Percentiles rank a stretch among this genome's conserved stretches.
These are phyloP conservation scores for Apogon hyalosoma DNA, from an alignment of 2,797 vertebrate species.

Conservation along the genomic window DNA sequence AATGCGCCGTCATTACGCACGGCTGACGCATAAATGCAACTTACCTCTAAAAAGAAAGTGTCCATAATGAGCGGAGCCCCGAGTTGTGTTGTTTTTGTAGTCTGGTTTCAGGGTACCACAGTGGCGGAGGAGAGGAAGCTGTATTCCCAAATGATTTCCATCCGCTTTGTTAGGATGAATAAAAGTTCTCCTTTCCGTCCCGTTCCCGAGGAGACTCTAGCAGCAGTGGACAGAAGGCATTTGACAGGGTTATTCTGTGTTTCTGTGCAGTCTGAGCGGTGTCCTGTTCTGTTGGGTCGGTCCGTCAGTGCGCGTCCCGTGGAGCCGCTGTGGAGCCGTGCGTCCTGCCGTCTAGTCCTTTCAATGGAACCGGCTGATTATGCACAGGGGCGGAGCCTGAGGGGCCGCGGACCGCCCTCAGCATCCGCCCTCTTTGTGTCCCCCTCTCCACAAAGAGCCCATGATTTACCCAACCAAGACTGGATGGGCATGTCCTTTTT, in stretches of 20 bases:
- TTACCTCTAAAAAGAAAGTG: slow-evolving; percentile 75
- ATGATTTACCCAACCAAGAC: not conserved
- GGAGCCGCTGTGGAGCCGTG: slow-evolving; percentile 26
- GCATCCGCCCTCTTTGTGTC: slow-evolving; percentile 71
- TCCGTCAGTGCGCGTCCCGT: slow-evolving; percentile 26
- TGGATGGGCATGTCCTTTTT: slow-evolving; percentile 14
- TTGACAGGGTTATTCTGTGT: not conserved
- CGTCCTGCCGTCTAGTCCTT: slow-evolving; percentile 53
- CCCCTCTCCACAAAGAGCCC: slow-evolving; percentile 22
- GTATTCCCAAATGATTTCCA: slow-evolving; percentile 70
- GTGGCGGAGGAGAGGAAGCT: slow-evolving; percentile 62
- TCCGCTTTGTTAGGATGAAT: slow-evolving; percentile 48
- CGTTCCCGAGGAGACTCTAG: not conserved
- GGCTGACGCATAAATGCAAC: not conserved
- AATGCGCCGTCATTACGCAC: accelerated
- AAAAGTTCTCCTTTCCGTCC: slow-evolving; percentile 14
- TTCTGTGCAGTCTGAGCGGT: slow-evolving; percentile 4
- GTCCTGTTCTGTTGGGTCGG: not conserved
- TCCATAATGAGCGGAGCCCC: slow-evolving; percentile 64
- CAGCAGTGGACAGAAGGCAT: slow-evolving; percentile 30
- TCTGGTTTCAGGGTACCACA: slow-evolving; percentile 75
- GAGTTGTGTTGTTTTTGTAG: slow-evolving; percentile 56
- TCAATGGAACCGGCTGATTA: slow-evolving; percentile 79
- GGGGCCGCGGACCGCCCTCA: slow-evolving; percentile 12
- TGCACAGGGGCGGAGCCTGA: slow-evolving; percentile 70